A percentile compares a stretch with the other conserved stretches of the same genome.
phyloP scores from a whole-genome alignment of 2,113 vertebrate species.

The Pipra filicauda region DNA sequence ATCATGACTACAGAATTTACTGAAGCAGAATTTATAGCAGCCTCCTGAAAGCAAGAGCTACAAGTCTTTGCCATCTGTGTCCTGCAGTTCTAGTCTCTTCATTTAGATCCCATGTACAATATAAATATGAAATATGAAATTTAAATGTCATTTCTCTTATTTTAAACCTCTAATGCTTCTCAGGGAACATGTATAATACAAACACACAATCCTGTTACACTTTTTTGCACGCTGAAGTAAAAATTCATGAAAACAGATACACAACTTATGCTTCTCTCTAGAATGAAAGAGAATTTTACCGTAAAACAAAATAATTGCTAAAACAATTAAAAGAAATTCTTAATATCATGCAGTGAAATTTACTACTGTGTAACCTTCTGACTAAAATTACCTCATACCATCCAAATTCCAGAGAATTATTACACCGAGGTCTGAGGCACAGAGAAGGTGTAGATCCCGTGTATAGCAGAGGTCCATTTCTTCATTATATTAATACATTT shows the following conservation, averaged over 20 bases:
- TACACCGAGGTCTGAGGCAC: conserved; percentile 69
- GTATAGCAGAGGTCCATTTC: conserved; percentile 69
- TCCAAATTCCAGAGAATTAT: conserved; percentile 60
- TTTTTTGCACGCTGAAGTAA: background rate
- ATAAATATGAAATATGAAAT: background rate
- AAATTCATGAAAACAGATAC: background rate
- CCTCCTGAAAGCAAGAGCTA: background rate
- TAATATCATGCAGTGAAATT: background rate
- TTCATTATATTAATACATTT: conserved; percentile 68
- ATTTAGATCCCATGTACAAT: background rate
- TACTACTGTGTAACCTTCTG: background rate
- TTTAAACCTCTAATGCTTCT: background rate
- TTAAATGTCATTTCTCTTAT: background rate
- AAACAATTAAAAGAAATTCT: background rate
- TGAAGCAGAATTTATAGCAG: background rate
- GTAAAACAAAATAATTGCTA: background rate
- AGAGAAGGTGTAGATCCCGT: conserved; percentile 63
- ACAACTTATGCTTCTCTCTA: background rate
- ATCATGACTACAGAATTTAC: background rate
- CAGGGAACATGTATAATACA: background rate
- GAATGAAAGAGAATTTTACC: background rate
- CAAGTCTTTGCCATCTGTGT: background rate
- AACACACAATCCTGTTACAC: background rate
- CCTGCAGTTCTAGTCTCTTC: background rate
- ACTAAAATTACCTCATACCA: conserved; percentile 73